A percentile compares a stretch with the other conserved stretches of the same genome.
phyloP scores from a whole-genome alignment of 23 tunicate species.

The Trididemnum miniatum region DNA sequence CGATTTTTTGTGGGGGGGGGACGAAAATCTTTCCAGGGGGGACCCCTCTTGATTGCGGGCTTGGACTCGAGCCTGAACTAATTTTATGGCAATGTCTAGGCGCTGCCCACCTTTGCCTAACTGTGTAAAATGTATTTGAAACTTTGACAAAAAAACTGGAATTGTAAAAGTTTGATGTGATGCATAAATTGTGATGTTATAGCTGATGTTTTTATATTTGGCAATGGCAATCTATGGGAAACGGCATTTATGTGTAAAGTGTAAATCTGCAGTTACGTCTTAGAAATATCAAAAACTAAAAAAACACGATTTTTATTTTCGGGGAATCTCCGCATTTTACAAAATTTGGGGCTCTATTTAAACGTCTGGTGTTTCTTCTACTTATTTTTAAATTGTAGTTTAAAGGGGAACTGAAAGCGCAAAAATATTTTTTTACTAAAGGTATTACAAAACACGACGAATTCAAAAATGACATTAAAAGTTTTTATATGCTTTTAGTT shows the following conservation, averaged over 20 bases:
- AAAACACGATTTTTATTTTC: not conserved
- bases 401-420: too few relatives aligned
- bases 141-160: not conserved
- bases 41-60: not conserved
- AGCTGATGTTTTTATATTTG: not conserved
- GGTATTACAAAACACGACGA: too few relatives aligned
- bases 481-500: too few relatives aligned
- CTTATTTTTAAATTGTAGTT: not conserved
- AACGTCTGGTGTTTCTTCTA: not conserved
- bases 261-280: not conserved
- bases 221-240: not conserved
- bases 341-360: not conserved
- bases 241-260: not conserved
- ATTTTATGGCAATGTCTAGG: not conserved
- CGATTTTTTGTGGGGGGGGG: not conserved
- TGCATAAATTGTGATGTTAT: not conserved
- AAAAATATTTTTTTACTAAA: too few relatives aligned
- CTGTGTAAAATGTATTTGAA: not conserved
- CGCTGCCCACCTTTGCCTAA: not conserved
- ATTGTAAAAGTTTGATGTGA: not conserved
- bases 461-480: too few relatives aligned
- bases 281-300: not conserved
- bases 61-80: not conserved
- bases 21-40: not conserved
- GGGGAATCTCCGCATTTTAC: not conserved